phyloP scores from a whole-genome alignment of 2,113 vertebrate genomes.

The Ia io region DNA sequence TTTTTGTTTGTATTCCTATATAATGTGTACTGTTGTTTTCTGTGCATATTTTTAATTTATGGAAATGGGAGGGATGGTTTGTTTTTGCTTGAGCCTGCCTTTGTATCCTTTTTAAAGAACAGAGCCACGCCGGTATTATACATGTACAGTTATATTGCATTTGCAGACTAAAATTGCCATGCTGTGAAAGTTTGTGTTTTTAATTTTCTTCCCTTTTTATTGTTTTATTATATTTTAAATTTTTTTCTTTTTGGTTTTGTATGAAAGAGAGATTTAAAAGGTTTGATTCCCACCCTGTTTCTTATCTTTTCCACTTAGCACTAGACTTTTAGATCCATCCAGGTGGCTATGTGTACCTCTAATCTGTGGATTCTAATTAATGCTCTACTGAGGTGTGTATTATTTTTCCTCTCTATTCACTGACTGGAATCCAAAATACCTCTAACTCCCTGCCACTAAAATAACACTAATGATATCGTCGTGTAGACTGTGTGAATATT shows the following conservation, averaged over 20 bases:
- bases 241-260: slow-evolving; percentile 84
- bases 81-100: slow-evolving; percentile 98
- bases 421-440: not conserved
- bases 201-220: slow-evolving; percentile 57
- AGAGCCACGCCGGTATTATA: slow-evolving; percentile 98
- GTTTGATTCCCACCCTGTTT: slow-evolving; percentile 89
- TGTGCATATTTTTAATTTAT: not conserved
- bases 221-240: slow-evolving; percentile 50
- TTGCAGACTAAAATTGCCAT: slow-evolving; percentile 95
- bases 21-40: not conserved
- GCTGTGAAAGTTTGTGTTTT: slow-evolving; percentile 96
- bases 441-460: not conserved
- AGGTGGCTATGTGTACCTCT: not conserved
- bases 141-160: slow-evolving; percentile 97
- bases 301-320: not conserved
- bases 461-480: not conserved
- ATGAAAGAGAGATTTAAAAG: slow-evolving; percentile 87
- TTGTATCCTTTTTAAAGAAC: slow-evolving; percentile 95
- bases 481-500: not conserved
- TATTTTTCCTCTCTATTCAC: not conserved
- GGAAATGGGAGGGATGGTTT: slow-evolving; percentile 74
- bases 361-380: not conserved
- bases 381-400: not conserved
- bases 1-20: not conserved
- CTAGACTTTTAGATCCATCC: not conserved